Percentiles rank a stretch among this genome's conserved stretches.
These are phyloP conservation scores for Acridotheres tristis DNA, from an alignment of 2,797 vertebrate genomes.

Conservation along the genomic window DNA sequence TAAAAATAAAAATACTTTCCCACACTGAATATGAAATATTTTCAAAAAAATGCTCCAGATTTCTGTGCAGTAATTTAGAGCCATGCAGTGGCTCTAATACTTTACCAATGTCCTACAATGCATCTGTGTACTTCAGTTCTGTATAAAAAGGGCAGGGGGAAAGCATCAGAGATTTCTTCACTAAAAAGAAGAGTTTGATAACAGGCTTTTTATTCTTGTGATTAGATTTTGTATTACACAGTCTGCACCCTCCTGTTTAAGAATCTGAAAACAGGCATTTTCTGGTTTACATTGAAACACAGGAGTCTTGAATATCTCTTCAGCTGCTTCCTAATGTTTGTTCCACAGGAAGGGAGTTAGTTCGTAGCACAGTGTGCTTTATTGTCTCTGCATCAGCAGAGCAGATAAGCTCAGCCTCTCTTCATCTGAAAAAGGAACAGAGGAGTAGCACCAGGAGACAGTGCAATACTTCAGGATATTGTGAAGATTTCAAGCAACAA, in stretches of 20 bases:
- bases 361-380: background rate
- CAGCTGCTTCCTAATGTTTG: conserved; percentile 57
- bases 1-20: background rate
- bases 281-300: background rate
- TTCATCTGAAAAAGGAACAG: background rate
- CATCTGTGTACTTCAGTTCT: background rate
- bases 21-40: background rate
- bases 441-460: background rate
- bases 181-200: background rate
- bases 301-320: conserved; percentile 22
- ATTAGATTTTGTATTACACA: background rate
- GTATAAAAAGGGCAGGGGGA: fast-evolving
- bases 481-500: background rate
- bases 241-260: background rate
- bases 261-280: background rate
- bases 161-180: background rate
- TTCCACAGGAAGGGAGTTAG: conserved; percentile 61
- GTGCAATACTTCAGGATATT: background rate
- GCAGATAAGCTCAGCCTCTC: background rate
- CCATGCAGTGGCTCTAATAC: background rate
- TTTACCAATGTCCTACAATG: background rate
- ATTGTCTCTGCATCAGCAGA: background rate
- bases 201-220: background rate
- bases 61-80: background rate
- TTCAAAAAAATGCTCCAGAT: background rate